Evolutionary conservation across 2,888 invertebrate species (phyloP), one percentile per base, ranked within the genome.

Genomic region (Gandaritis pyraliata): DNA sequence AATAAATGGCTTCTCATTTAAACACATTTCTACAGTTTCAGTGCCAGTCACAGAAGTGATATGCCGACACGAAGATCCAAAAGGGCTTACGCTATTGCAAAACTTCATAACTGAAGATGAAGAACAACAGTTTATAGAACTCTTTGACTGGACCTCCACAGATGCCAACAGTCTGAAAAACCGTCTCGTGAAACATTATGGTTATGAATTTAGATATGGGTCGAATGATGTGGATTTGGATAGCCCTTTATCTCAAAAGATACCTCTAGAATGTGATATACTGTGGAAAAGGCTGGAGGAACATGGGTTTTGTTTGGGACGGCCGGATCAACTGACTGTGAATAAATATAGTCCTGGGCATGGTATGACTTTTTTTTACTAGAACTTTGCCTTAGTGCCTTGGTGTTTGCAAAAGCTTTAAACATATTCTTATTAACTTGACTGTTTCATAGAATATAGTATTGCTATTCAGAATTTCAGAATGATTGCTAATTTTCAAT

Each of bases 201-300:
- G 98, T 0, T 98, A 95, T 85, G 97, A 98, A 81, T 99, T 99
- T 83, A 90, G 95, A 65, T 99, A 99, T 85, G 96, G 95, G 50
- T 95, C 93, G 23, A 98, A 98, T 87, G 96, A 96, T 86, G 96
- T 98, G 0, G 96, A 98, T 83, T 90, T 94, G 56, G 83, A 93
- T 56, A 84, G 92, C 53, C 97, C 97, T 0, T 86, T 97, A 33
- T 71, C 86, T 0, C 92, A 95, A 47, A 87, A 87, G 43, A 95
- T 98, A 73, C 98, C 98, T 0, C 66, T 79, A 3, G 93, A 94
- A 69, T 97, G 96, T 85, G 79, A 93, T 72, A 85, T 94, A 65
- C 78, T 98, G 11, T 94, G 96, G 91, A 73, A 85, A 16, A 87
- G 94, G 69, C 88, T 96, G 16, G 77, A 84, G 63, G 79, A 91